Evolutionary conservation across 1,140 invertebrate species (phyloP), one percentile per base, ranked within the genome.

Genomic region (Bombus sibiricus): DNA sequence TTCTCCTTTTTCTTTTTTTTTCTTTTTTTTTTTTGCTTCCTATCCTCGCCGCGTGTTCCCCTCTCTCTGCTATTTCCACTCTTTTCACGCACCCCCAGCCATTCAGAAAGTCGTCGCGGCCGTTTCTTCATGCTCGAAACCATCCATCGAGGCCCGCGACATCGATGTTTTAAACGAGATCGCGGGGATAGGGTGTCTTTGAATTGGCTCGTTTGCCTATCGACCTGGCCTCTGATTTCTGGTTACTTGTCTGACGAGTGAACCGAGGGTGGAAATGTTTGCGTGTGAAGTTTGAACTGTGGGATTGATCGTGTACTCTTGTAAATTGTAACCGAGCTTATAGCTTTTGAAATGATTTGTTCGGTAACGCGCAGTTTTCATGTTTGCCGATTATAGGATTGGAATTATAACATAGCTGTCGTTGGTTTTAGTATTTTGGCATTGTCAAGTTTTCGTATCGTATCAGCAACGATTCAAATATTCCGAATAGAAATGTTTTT

Each of bases 111-210:
- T 32, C 41, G 73, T 76, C 73, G 81, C 59, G 41, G 34, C 28
- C 12, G 47, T 76, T 83, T 53, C 75, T 68, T 68, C 37, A 2
- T 43, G 41, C 59, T 53, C 12, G 28, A n/a, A 43, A 22, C 32
- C 59, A 32, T 64, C 59, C 81, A 64, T 66, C 68, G 18, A 18
- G 32, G 3, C 32, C 2, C 39, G 64, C 66, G 34, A 43, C 76
- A 79, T 81, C 81, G 81, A 83, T 81, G 53, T 72, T 72, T 81
- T 53, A 81, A 81, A 28, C 64, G 47, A 47, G 15, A 47, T 47
- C 47, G 64, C 18, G 64, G 25, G 8, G 78, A 13, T 4, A 15
- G 66, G 66, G 66, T 37, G 66, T n/a, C 47, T 71, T 81, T 81
- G 34, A 81, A 81, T 81, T 59, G 34, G 41, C 39, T 81, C 79